Evolutionary conservation across 2,888 invertebrate genomes (phyloP), one percentile per base, ranked within the genome.

Genomic region (Xestia ashworthii): DNA sequence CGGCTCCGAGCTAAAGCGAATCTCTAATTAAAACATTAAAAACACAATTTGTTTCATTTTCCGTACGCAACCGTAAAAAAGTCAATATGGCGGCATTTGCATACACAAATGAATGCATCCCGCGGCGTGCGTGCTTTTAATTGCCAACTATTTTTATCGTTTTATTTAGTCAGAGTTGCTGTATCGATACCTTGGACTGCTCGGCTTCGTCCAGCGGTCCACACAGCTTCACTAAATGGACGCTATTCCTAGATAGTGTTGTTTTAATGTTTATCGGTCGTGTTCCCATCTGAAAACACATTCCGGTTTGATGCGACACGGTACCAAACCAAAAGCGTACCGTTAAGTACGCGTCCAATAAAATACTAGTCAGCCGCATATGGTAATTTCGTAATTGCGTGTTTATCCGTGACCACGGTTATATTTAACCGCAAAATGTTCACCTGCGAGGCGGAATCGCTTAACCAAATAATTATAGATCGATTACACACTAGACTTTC

Each of bases 1-100:
- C 93, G 94, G 94, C 90, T 82, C 78, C 80, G 80, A 79, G 83
- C 90, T 90, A 92, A 92, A 92, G 91, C 87, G 88, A 90, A 90
- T 89, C 89, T 90, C 91, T 94, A 94, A 95, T 95, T 94, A 95
- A 95, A 93, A 95, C 93, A 93, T 94, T 94, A 92, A 94, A 93
- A 92, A 91, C 89, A 92, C 92, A 93, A 92, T 94, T 94, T 93
- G 93, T 92, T 93, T 90, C 90, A 88, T 91, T 92, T 91, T 91
- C 89, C 80, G 84, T 84, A 87, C 87, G 86, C 87, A 88, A 88
- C 89, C 86, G 90, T 91, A 89, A 91, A 91, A 92, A 90, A 90
- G 87, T 89, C 90, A 91, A 92, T 92, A 91, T 89, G 83, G 91
- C 88, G 88, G 81, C 88, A 92, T 93, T 94, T 93, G 92, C 94